These are phyloP conservation scores for Antigone vipio DNA, from an alignment of 2,113 vertebrate genomes.

Conservation along the genomic window DNA sequence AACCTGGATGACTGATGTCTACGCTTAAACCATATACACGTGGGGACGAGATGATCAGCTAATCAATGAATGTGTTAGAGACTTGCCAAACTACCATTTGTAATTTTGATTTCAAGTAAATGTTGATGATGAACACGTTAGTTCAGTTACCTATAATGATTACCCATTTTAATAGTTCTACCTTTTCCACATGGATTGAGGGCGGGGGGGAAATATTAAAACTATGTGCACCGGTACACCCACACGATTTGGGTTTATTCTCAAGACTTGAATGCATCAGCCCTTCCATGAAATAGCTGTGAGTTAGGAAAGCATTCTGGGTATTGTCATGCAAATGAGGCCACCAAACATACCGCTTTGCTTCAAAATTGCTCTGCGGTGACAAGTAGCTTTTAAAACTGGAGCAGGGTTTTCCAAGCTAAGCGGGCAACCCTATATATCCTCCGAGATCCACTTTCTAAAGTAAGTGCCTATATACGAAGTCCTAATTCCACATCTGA, in stretches of 20 bases:
- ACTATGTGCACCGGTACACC: background rate
- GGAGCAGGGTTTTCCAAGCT: slow-evolving; percentile 32
- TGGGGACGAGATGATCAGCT: slow-evolving; percentile 65
- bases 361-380: slow-evolving; percentile 56
- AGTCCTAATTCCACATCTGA: slow-evolving; percentile 29
- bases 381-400: slow-evolving; percentile 65
- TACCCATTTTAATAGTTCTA: background rate
- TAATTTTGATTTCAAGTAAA: slow-evolving; percentile 9
- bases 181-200: background rate
- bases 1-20: slow-evolving; percentile 50
- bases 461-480: background rate
- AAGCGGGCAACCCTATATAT: slow-evolving; percentile 19
- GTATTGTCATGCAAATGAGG: slow-evolving; percentile 70
- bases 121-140: background rate
- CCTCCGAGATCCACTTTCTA: slow-evolving; percentile 35
- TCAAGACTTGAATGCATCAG: slow-evolving; percentile 34
- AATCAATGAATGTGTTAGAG: slow-evolving; percentile 65
- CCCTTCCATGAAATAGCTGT: slow-evolving; percentile 54
- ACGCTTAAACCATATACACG: slow-evolving; percentile 43
- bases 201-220: background rate
- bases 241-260: slow-evolving; percentile 33
- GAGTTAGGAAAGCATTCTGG: slow-evolving; percentile 53
- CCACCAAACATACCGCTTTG: slow-evolving; percentile 54
- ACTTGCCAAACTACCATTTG: background rate
- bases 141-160: background rate